phyloP scores from a whole-genome alignment of 1,140 invertebrate genomes.

The Bombyx mori region DNA sequence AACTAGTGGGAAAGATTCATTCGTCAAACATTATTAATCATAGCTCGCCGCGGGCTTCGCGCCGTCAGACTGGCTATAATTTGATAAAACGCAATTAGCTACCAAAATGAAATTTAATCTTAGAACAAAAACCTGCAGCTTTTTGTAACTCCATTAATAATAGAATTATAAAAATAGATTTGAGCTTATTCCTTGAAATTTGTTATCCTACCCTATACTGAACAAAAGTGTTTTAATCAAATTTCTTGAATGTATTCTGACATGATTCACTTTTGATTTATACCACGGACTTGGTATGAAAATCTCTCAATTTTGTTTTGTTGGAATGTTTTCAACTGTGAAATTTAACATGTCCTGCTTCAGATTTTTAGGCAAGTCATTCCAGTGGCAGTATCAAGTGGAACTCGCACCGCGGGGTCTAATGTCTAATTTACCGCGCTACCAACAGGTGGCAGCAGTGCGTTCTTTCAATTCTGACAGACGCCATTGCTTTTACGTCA shows the following conservation, averaged over 20 bases:
- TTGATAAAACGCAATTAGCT: conserved; percentile 71
- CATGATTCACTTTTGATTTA: too few relatives aligned
- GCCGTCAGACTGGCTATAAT: conserved; percentile 61
- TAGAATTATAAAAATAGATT: too few relatives aligned
- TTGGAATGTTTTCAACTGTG: conserved; percentile 1
- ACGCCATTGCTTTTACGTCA: conserved; percentile 67
- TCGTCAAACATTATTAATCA: conserved; percentile 67
- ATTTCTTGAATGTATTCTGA: too few relatives aligned
- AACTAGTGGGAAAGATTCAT: conserved; percentile 49
- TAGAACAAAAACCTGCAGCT: conserved; percentile 23
- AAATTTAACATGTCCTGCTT: neutral
- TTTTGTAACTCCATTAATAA: conserved; percentile 34
- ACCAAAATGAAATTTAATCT: conserved; percentile 69
- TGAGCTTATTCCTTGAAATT: too few relatives aligned
- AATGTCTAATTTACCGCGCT: conserved; percentile 64
- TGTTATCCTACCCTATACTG: too few relatives aligned
- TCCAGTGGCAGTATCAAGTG: conserved; percentile 63
- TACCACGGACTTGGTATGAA: too few relatives aligned
- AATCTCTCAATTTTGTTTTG: too few relatives aligned
- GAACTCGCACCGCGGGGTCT: conserved; percentile 53
- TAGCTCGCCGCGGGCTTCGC: conserved; percentile 20
- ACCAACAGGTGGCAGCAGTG: conserved; percentile 67
- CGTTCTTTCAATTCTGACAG: conserved; percentile 67
- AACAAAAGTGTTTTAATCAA: too few relatives aligned
- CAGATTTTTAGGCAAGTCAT: conserved; percentile 49